Conservation (phyloP, 2,113 vertebrate species). For the Sphaerodactylus townsendi region DNA sequence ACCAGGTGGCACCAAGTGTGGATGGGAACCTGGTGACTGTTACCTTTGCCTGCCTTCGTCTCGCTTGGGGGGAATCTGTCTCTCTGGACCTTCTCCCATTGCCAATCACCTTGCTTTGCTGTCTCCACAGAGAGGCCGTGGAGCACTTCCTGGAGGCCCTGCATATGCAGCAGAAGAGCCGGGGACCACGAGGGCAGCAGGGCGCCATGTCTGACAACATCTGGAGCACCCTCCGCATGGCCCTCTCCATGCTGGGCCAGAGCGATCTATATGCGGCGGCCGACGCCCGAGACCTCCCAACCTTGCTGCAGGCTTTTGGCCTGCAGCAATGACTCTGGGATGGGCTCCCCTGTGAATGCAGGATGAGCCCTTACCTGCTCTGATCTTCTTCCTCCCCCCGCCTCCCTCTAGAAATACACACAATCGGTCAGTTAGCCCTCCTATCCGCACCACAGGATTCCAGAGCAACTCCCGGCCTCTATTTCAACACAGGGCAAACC, state of each 20-base stretch:
- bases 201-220: constrained; percentile 96
- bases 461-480: background rate
- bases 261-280: constrained; percentile 91
- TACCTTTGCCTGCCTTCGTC: background rate
- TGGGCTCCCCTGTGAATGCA: constrained; percentile 71
- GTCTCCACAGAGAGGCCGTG: constrained; percentile 88
- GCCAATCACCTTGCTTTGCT: background rate
- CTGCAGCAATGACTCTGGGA: constrained; percentile 83
- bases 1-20: background rate
- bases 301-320: constrained; percentile 86
- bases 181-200: constrained; percentile 70
- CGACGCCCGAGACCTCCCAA: constrained; percentile 86
- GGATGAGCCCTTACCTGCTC: constrained; percentile 42
- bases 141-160: constrained; percentile 97
- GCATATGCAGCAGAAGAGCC: constrained; percentile 88
- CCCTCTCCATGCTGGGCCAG: constrained; percentile 97
- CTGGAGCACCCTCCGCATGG: constrained; percentile 97
- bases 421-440: background rate
- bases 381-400: constrained; percentile 58
- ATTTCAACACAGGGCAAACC: background rate
- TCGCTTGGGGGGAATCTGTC: background rate
- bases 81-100: background rate
- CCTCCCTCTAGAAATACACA: constrained; percentile 34
- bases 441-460: background rate
- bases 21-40: background rate